Evolutionary conservation across 2,888 invertebrate genomes (phyloP).

Genomic region (Eulithis testata): DNA sequence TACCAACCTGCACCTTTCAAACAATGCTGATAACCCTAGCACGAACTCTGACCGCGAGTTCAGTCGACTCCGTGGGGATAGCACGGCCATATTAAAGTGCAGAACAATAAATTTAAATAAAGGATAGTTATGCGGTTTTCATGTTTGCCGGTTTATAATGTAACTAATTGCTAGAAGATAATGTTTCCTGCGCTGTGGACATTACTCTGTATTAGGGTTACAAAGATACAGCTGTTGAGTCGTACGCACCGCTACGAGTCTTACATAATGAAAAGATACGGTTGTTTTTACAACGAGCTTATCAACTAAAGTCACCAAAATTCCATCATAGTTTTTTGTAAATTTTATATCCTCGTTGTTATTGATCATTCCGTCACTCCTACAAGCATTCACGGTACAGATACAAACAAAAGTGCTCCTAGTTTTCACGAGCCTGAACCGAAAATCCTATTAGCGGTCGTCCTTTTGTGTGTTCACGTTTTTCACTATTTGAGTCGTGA

Average conservation of each 20-base stretch:
- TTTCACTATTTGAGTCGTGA: slow-evolving; percentile 28
- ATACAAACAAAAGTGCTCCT: slow-evolving; percentile 25
- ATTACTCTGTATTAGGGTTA: slow-evolving; percentile 31
- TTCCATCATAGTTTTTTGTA: too few species aligned
- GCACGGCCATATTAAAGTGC: slow-evolving; percentile 69
- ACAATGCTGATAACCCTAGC: slow-evolving; percentile 44
- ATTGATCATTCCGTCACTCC: too few species aligned
- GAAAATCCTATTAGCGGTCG: slow-evolving; percentile 34
- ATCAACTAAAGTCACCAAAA: too few species aligned
- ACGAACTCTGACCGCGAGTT: slow-evolving; percentile 56
- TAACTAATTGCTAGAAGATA: slow-evolving; percentile 52
- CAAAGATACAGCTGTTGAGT: slow-evolving; percentile 8
- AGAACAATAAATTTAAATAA: slow-evolving; percentile 80
- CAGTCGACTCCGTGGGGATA: slow-evolving; percentile 60
- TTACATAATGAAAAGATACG: too few species aligned
- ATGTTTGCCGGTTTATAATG: slow-evolving; percentile 69
- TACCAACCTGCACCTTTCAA: slow-evolving; percentile 5
- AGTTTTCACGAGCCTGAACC: slow-evolving; percentile 23
- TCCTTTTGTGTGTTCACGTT: slow-evolving; percentile 26
- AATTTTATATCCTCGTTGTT: too few species aligned
- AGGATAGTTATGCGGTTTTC: slow-evolving; percentile 78
- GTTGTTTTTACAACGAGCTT: too few species aligned
- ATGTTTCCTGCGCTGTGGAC: slow-evolving; percentile 19
- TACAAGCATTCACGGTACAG: slow-evolving; percentile 9
- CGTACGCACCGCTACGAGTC: too few species aligned